phyloP scores from a whole-genome alignment of 2,888 invertebrate genomes.

The Ophraella communa region DNA sequence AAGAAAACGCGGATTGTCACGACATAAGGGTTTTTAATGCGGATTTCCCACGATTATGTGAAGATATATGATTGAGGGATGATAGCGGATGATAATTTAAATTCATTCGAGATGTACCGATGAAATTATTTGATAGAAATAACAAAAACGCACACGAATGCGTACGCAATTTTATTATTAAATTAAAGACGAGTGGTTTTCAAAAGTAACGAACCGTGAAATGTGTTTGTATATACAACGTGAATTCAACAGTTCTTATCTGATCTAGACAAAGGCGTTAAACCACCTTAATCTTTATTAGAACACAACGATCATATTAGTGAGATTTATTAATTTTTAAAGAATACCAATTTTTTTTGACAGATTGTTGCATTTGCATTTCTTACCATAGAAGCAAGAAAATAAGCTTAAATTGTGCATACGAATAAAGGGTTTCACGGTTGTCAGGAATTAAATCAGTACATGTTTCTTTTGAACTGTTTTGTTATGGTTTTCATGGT shows the following conservation, averaged over 20 bases:
- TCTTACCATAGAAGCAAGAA: no score
- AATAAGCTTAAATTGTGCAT: no score
- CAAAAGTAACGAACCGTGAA: slow-evolving; percentile 38
- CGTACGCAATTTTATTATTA: slow-evolving; percentile 33
- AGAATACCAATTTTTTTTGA: no score
- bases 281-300: slow-evolving; percentile 6
- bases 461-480: no score
- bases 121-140: slow-evolving; percentile 42
- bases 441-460: no score
- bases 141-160: slow-evolving; percentile 33
- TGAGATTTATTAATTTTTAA: neutral
- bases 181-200: slow-evolving; percentile 37
- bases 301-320: neutral
- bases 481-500: no score
- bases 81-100: slow-evolving; percentile 32
- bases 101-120: slow-evolving; percentile 38
- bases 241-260: slow-evolving; percentile 35
- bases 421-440: no score
- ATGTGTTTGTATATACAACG: slow-evolving; percentile 31
- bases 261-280: slow-evolving; percentile 29
- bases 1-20: slow-evolving; percentile 46
- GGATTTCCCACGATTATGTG: slow-evolving; percentile 46
- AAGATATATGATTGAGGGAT: slow-evolving; percentile 18
- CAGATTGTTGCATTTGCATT: no score
- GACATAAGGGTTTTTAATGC: slow-evolving; percentile 34